Conservation (phyloP, 2,888 invertebrate genomes). For the Carterocephalus palaemon region DNA sequence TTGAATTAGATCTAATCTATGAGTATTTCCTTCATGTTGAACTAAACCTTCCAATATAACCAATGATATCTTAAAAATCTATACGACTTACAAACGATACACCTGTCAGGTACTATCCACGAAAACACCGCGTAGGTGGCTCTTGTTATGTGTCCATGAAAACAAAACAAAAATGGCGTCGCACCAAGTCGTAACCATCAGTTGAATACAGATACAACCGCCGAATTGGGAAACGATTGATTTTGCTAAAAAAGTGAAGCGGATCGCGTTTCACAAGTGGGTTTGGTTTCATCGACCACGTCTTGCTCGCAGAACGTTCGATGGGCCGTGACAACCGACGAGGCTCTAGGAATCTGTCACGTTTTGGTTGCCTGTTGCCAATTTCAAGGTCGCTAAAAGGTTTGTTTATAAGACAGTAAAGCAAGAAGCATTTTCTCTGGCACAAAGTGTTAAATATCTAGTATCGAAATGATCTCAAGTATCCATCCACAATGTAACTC, state of each 20-base stretch:
- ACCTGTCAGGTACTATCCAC: too few species aligned
- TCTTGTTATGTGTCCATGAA: too few species aligned
- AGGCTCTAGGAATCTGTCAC: constrained; percentile 8
- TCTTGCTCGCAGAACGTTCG: constrained; percentile 13
- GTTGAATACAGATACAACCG: constrained; percentile 7
- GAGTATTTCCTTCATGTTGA: too few species aligned
- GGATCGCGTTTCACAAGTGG: constrained; percentile 21
- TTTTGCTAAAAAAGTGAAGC: constrained; percentile 19
- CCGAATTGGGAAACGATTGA: constrained; percentile 10
- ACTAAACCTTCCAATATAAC: too few species aligned
- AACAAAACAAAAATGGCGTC: background rate
- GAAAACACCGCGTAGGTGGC: too few species aligned
- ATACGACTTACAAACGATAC: too few species aligned
- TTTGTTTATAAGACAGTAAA: background rate
- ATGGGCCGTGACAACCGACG: constrained; percentile 14
- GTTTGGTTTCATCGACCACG: constrained; percentile 5
- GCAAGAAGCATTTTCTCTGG: too few species aligned
- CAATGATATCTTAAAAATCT: too few species aligned
- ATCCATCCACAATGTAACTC: too few species aligned
- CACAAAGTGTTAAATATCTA: too few species aligned
- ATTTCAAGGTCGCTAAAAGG: background rate
- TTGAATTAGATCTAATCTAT: too few species aligned
- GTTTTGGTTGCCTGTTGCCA: background rate
- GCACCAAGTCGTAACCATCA: constrained; percentile 10
- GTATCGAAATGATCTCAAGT: too few species aligned